Base-by-base conservation (phyloP, 2,888 invertebrate genomes). In the Copidosoma aretas region DNA sequence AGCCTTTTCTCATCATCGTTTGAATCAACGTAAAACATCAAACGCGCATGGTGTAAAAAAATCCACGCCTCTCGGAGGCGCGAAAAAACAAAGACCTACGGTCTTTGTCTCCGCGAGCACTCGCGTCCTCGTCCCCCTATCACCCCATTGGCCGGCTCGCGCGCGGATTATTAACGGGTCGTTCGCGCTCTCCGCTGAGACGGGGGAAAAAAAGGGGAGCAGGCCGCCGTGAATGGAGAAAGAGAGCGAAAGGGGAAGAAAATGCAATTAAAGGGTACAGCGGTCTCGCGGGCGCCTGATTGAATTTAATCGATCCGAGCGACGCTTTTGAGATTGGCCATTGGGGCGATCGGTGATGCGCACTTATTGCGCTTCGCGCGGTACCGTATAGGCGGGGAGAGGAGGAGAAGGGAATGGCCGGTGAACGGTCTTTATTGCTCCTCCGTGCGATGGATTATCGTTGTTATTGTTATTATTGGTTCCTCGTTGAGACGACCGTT, bases 51-150 rank as follows among this genome's bases (percentile, higher is more conserved):
- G 43, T 32, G 3, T 32, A 17, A 21, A 32, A 32, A 32, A 10
- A n/a, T 21, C 10, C 32, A 57, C 49, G 57, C n/a, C n/a, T n/a
- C n/a, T n/a, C n/a, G 56, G 43, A 54, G 43, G 17, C 2, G 14
- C 43, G 43, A 46, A 12, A 46, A 17, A 14, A 15, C 4, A 12
- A 46, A 15, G 17, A 41, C 41, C 14, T 53, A n/a, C 56, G 56
- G n/a, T 49, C 39, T 43, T 60, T 51, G 57, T 22, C 25, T 8
- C 32, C 32, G 32, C 32, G 32, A 41, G 41, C 41, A 41, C 43
- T 46, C 15, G 43, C 43, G 69, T 69, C 69, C 69, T 69, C 65
- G 69, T 65, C 65, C 69, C 54, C 69, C 65, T 69, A 69, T 69
- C 69, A 51, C 54, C 58, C 51, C 32, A 51, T 59, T 69, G 62